phyloP scores from a whole-genome alignment of 1,140 invertebrate species.

The Trichomalopsis sarcophagae region DNA sequence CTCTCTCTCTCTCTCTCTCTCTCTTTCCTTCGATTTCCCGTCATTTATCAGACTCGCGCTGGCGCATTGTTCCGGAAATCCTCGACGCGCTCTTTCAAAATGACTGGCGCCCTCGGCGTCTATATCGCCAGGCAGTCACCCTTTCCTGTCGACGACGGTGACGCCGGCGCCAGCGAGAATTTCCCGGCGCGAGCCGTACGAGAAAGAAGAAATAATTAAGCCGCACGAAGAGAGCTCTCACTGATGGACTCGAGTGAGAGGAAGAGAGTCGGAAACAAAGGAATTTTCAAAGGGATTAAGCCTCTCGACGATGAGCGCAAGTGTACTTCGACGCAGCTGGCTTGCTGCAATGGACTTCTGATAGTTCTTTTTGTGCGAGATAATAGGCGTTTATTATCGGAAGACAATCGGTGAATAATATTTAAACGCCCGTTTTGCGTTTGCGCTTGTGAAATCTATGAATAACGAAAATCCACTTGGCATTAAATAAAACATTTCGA shows the following conservation, averaged over 20 bases:
- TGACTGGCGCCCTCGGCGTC: not conserved
- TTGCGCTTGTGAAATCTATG: too few relatives aligned
- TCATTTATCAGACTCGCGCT: conserved; percentile 38
- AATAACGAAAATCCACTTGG: too few relatives aligned
- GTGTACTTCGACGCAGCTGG: not conserved
- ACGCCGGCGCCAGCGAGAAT: not conserved
- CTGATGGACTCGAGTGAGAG: not conserved
- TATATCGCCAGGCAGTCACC: not conserved
- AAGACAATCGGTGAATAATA: too few relatives aligned
- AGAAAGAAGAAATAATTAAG: conserved; percentile 30
- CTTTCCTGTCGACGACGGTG: not conserved
- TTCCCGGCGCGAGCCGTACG: not conserved
- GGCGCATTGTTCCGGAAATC: conserved; percentile 48
- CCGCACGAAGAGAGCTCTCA: not conserved
- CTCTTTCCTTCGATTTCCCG: conserved; percentile 22
- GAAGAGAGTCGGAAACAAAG: not conserved
- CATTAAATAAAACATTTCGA: too few relatives aligned
- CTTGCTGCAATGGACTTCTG: not conserved
- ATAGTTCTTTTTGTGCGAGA: not conserved
- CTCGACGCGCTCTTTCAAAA: conserved; percentile 42
- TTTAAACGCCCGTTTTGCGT: too few relatives aligned
- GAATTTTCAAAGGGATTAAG: conserved; percentile 26
- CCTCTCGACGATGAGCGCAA: not conserved
- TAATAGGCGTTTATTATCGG: too few relatives aligned
- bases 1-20: not conserved